Base-by-base conservation (phyloP, 2,113 vertebrate genomes). In the Heteronetta atricapilla region DNA sequence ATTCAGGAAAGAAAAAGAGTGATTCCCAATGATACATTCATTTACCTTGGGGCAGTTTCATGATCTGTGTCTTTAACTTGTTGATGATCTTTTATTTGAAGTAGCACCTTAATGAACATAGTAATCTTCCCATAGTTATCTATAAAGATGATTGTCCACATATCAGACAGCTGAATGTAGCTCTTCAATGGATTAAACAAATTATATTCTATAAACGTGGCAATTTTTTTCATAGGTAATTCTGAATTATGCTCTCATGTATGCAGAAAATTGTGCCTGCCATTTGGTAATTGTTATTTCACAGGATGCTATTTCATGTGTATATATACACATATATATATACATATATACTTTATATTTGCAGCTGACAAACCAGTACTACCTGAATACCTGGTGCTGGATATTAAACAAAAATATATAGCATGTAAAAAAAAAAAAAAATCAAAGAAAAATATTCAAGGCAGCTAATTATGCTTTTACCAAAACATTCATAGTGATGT, bases 401-500 rank as follows among this genome's bases (percentile, higher is more conserved):
- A 97, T 94, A 94, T 78, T 64, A 96, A 92, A 94, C 85, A 92
- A 96, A 96, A 91, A 96, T 96, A 97, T 88, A 97, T 75, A 94
- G 89, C 94, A 91, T 95, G 82, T 85, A 82, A 91, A 88, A 84
- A 76, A 82, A 95, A 90, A 94, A 92, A 90, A 79, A 73, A 91
- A 86, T 63, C 69, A 95, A 96, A 96, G 81, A 95, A 96, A 97
- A 97, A 92, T 95, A 97, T 97, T 98, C 94, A 98, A 97, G 98
- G 98, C 97, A 98, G 98, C 98, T 98, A 98, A 98, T 98, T 97
- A 97, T 96, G 97, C 96, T 98, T 97, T 97, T 97, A 98, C 97
- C 97, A 98, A 98, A 98, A 97, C 88, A 96, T 96, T 97, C 96
- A 96, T 95, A 95, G 85, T 95, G 90, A 94, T 97, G 85, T 96